Percentiles rank a stretch among this genome's conserved stretches.
Evolutionary conservation across 1,140 invertebrate genomes (phyloP).

Genomic region (Orchesella cincta): DNA sequence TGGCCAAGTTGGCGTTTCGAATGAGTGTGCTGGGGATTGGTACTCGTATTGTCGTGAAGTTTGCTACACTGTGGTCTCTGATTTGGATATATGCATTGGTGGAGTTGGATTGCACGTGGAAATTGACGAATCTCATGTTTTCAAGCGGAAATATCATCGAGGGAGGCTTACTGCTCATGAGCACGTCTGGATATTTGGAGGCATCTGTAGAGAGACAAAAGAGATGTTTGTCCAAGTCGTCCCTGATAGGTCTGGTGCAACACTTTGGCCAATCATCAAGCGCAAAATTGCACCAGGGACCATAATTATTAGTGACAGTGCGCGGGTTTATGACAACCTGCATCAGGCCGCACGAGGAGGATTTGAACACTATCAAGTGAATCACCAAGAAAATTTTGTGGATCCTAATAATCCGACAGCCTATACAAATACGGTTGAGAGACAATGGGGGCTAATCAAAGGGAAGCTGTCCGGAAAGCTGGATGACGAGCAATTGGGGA

Average conservation of each 20-base stretch:
- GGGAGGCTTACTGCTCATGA: slow-evolving; percentile 31
- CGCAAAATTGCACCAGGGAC: slow-evolving; percentile 7
- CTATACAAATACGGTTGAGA: slow-evolving; percentile 38
- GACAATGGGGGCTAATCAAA: slow-evolving; percentile 31
- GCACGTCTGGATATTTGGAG: slow-evolving; percentile 44
- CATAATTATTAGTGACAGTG: slow-evolving; percentile 29
- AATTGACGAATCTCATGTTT: slow-evolving; percentile 41
- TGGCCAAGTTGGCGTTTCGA: slow-evolving; percentile 24
- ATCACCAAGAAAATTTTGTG: slow-evolving; percentile 36
- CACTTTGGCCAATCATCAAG: slow-evolving; percentile 32
- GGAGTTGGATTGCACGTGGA: slow-evolving; percentile 24
- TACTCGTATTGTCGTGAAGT: slow-evolving; percentile 36
- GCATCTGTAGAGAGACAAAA: slow-evolving; percentile 37
- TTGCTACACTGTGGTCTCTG: background rate
- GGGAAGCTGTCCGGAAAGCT: background rate
- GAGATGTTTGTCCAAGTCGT: slow-evolving; percentile 34
- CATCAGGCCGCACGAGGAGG: slow-evolving; percentile 4
- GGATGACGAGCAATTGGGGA: background rate
- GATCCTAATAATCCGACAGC: slow-evolving; percentile 30
- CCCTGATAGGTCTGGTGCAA: slow-evolving; percentile 26
- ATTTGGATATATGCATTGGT: slow-evolving; percentile 35
- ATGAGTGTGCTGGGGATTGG: slow-evolving; percentile 31
- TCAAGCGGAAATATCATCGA: slow-evolving; percentile 35
- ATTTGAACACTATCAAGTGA: slow-evolving; percentile 37
- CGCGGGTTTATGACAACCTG: slow-evolving; percentile 32